A percentile compares a stretch with the other conserved stretches of the same genome.
Conservation (phyloP, 2,797 vertebrate species). For the Tapirus indicus region DNA sequence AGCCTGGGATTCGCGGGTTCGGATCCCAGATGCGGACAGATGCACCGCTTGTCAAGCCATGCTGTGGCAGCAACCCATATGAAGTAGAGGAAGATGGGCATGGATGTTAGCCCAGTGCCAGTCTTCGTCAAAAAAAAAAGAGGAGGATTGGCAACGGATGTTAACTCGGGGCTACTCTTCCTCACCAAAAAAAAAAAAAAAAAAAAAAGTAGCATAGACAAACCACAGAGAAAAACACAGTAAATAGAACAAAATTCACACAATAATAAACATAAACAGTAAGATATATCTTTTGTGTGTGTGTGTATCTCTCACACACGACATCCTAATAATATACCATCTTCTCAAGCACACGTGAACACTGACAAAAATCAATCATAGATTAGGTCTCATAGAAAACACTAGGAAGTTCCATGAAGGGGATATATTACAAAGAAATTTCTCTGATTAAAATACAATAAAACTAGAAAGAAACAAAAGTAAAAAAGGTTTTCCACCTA, state of each 20-base stretch:
- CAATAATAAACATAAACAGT: not conserved
- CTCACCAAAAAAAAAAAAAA: not conserved
- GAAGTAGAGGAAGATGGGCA: no score
- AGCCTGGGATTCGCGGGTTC: no score
- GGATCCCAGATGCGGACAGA: no score
- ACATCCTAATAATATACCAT: not conserved
- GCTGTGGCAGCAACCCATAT: no score
- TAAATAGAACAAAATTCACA: not conserved
- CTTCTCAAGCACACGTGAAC: not conserved
- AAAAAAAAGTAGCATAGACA: not conserved
- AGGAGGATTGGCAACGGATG: no score
- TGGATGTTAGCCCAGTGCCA: no score
- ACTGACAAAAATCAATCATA: not conserved
- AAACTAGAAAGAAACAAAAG: not conserved
- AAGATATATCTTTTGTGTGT: not conserved
- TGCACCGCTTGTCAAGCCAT: no score
- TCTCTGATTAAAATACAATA: not conserved
- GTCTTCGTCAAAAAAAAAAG: no score
- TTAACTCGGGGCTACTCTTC: no score
- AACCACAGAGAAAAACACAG: not conserved
- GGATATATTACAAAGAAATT: not conserved
- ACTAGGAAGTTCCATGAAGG: not conserved
- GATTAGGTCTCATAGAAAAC: not conserved
- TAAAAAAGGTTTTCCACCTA: not conserved
- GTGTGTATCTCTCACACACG: not conserved